Conservation (phyloP, 1,140 invertebrate genomes). For the Lasaia peninsularis region DNA sequence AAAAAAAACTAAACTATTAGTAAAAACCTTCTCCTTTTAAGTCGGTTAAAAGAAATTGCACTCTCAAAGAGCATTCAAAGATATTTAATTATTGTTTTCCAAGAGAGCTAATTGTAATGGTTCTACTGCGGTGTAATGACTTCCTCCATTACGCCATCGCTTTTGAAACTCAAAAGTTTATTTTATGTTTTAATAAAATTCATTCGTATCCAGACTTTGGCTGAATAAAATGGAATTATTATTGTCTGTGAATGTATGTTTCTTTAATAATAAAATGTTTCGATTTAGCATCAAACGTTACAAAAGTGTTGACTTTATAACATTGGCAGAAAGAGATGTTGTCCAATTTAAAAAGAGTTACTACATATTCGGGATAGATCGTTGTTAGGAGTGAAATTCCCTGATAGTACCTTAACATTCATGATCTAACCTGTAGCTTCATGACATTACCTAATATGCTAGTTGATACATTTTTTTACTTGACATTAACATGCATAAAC, state of each 20-base stretch:
- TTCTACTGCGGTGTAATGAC: neutral
- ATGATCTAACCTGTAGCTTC: too few species aligned
- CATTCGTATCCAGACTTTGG: neutral
- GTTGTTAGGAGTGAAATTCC: too few species aligned
- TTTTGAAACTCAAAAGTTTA: slow-evolving; percentile 4
- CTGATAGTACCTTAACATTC: too few species aligned
- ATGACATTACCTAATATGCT: too few species aligned
- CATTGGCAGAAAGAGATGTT: too few species aligned
- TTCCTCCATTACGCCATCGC: neutral
- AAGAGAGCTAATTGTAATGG: neutral
- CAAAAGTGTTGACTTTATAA: neutral
- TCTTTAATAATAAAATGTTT: neutral
- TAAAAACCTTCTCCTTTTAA: too few species aligned
- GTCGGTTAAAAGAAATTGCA: neutral
- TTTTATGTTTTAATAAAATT: slow-evolving; percentile 4
- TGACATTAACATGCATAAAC: too few species aligned
- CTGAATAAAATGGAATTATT: neutral
- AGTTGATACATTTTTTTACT: too few species aligned
- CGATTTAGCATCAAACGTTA: neutral
- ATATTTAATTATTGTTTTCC: neutral
- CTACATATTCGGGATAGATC: too few species aligned
- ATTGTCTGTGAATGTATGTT: neutral
- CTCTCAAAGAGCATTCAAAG: neutral
- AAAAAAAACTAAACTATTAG: too few species aligned
- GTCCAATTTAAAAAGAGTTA: too few species aligned